Conservation (phyloP, 2,797 vertebrate species). For the Clarias laeviceps region DNA sequence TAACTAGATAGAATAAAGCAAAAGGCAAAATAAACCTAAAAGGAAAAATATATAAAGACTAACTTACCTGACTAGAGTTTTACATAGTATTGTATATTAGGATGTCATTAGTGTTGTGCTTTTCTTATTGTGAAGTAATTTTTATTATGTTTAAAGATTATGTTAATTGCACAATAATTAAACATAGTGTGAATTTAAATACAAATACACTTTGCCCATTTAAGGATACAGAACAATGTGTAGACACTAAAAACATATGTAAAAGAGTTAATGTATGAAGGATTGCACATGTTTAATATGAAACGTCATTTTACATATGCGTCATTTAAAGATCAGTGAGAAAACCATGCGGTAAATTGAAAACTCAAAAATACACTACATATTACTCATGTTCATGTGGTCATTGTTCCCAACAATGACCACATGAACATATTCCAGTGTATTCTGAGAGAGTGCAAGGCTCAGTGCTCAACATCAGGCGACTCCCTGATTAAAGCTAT, state of each 20-base stretch:
- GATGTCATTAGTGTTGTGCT: neutral
- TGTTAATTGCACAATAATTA: neutral
- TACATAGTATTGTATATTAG: neutral
- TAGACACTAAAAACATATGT: constrained; percentile 30
- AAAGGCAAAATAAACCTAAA: neutral
- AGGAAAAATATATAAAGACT: neutral
- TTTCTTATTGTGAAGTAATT: neutral
- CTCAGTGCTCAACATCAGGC: neutral
- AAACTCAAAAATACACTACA: constrained; percentile 21
- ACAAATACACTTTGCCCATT: neutral
- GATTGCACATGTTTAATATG: constrained; percentile 36
- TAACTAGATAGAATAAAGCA: neutral
- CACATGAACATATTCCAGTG: constrained; percentile 3
- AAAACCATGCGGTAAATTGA: neutral
- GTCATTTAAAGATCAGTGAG: constrained; percentile 48
- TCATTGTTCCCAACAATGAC: constrained; percentile 28
- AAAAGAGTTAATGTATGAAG: neutral
- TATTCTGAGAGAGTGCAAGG: neutral
- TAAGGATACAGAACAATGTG: neutral
- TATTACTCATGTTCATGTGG: constrained; percentile 41
- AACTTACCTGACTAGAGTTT: neutral
- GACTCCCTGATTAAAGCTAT: neutral
- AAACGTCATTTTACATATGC: constrained; percentile 47
- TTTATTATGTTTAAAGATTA: neutral
- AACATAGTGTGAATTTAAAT: neutral